These are phyloP conservation scores for Lepas anatifera DNA, from an alignment of 2,888 invertebrate genomes.

Conservation along the genomic window DNA sequence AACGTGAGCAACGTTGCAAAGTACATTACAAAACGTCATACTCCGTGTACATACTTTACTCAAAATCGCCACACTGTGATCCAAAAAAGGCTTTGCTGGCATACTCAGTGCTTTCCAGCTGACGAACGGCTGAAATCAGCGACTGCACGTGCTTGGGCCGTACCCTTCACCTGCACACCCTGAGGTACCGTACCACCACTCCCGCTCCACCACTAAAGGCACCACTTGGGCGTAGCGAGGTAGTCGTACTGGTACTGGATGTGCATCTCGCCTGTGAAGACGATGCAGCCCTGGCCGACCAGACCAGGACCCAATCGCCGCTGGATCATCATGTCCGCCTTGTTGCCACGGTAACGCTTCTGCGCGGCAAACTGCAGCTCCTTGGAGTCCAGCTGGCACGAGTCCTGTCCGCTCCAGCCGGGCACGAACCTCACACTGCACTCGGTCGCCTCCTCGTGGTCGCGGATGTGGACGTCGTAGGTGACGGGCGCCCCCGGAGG, in stretches of 20 bases:
- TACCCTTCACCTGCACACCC: too few species aligned
- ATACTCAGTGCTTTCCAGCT: too few species aligned
- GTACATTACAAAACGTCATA: too few species aligned
- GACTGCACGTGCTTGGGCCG: too few species aligned
- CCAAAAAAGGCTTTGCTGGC: too few species aligned
- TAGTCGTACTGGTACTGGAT: slow-evolving; percentile 8
- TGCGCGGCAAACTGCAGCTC: slow-evolving; percentile 27
- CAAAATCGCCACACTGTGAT: too few species aligned
- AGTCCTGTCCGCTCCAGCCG: slow-evolving; percentile 17
- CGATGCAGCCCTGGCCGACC: slow-evolving; percentile 26
- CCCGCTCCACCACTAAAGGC: too few species aligned
- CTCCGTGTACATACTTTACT: too few species aligned
- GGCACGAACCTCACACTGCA: slow-evolving; percentile 21
- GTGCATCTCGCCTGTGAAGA: slow-evolving; percentile 28
- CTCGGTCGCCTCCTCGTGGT: slow-evolving; percentile 22
- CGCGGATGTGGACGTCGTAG: slow-evolving; percentile 23
- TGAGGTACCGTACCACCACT: too few species aligned
- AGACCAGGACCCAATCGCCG: slow-evolving; percentile 27
- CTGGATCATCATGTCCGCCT: slow-evolving; percentile 30
- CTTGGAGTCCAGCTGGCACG: slow-evolving; percentile 24
- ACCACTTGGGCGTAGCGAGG: neutral
- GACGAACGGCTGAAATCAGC: too few species aligned
- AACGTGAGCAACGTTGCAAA: too few species aligned
- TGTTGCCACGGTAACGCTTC: slow-evolving; percentile 29
- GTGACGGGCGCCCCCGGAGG: slow-evolving; percentile 26